These are phyloP conservation scores for Scophthalmus maximus DNA, from an alignment of 2,113 vertebrate genomes.

Conservation along the genomic window DNA sequence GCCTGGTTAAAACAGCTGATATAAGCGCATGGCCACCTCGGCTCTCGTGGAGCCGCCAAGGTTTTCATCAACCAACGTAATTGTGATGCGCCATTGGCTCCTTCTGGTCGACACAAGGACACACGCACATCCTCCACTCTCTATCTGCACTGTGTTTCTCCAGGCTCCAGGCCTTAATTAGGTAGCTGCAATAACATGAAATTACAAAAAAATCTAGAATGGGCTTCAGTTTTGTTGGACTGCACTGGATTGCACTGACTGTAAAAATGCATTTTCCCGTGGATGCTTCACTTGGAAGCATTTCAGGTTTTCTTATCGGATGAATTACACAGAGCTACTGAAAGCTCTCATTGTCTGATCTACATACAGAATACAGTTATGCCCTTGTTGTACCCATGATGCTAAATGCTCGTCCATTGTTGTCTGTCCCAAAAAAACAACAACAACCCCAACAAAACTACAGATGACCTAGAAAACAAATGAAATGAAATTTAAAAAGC, in stretches of 20 bases:
- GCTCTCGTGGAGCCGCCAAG: not conserved
- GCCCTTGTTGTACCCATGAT: constrained; percentile 52
- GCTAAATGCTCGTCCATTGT: constrained; percentile 6
- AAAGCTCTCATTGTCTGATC: constrained; percentile 64
- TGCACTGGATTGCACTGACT: too few species aligned
- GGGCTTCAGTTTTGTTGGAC: too few species aligned
- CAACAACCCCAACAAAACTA: not conserved
- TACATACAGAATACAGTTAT: constrained; percentile 41
- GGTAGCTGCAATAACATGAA: too few species aligned
- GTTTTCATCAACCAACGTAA: not conserved
- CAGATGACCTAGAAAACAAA: not conserved
- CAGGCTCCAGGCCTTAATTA: too few species aligned
- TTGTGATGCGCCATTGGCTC: not conserved
- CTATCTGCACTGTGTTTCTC: too few species aligned
- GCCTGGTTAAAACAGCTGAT: not conserved
- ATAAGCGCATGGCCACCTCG: not conserved
- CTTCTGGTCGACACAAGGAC: not conserved
- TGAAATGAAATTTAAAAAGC: not conserved
- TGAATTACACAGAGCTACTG: not conserved
- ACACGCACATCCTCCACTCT: not conserved
- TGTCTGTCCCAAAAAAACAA: constrained; percentile 27
- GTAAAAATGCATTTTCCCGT: too few species aligned
- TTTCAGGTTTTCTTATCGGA: constrained; percentile 12
- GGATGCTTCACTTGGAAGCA: too few species aligned
- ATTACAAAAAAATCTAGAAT: too few species aligned